Evolutionary conservation across 2,888 invertebrate genomes (phyloP), one percentile per base, ranked within the genome.

Genomic region (Beris chalybata): DNA sequence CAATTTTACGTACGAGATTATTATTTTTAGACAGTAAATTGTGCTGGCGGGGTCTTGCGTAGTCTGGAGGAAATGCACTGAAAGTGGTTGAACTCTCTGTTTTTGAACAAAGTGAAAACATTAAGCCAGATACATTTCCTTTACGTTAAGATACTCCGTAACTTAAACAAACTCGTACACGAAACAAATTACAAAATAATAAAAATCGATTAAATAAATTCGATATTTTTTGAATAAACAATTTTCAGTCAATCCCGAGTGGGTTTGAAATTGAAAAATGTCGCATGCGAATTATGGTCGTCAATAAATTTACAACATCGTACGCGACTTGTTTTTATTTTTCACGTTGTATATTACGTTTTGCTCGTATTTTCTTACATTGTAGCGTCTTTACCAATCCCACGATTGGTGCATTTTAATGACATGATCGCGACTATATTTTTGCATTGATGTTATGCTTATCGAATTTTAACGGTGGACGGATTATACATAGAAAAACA

Each of bases 371-470:
- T 52, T 22, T 5, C 29, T 13, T 29, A 30, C 56, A 13, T 44
- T 56, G 52, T 9, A 50, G 50, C 50, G 50, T 61, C 38, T 38
- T 50, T 52, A 61, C 50, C 61, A 50, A 52, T 13, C 61, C 61
- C 61, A 61, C 61, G 61, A 52, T 61, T 52, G 61, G 61, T 50
- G 61, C 61, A 61, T 54, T 54, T 64, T 54, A 64, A 64, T 64
- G 54, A 22, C 55, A 53, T 30, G 54, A 64, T 54, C 54, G 64
- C 54, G 64, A 64, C 64, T 45, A 64, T 64, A 64, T 64, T 64
- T 64, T 64, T 54, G 64, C 64, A 54, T 64, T 64, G 64, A 64
- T 64, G 64, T 64, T 64, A 64, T 64, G 64, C 55, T 64, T 64
- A 64, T 64, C 64, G 64, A 64, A 64, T 64, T 54, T 54, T 64